Base-by-base conservation (phyloP, 2,888 invertebrate species). In the Alloplasta piceator region DNA sequence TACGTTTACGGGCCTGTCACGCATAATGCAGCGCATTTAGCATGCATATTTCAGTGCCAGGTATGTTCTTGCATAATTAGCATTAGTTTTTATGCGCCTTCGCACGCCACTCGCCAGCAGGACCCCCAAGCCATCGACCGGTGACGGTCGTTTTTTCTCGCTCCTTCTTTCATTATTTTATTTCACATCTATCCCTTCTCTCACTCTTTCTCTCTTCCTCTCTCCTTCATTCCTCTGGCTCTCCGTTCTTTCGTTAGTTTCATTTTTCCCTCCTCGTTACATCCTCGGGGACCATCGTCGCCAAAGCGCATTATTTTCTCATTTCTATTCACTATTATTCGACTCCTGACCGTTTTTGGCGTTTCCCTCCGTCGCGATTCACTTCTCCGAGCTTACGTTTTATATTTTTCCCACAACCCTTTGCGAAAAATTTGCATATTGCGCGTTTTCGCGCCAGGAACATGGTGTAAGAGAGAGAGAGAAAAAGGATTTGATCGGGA, bases 31-130 rank as follows among this genome's bases (percentile, higher is more conserved):
- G 83, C 87, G 87, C 89, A 87, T 89, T 89, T 88, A 87, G 88
- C 88, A 89, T 89, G 89, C 87, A 88, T 87, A 87, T 90, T 89
- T 88, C 83, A 85, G 83, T 85, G 78, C 89, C 90, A 90, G 90
- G 90, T 90, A 90, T 87, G 87, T 89, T 88, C 89, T 90, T 86
- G 89, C 89, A 90, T 90, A 90, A 90, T 90, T 90, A 89, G 88
- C 87, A 86, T 84, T 84, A 84, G 85, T 84, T 88, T 88, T 90
- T 89, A 87, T 88, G 85, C 86, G 84, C 84, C 86, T 80, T 75
- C 77, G 77, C 77, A 78, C 75, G 78, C 78, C 80, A 78, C 68
- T 83, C 78, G 74, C 41, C 74, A 73, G 68, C 78, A 78, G 78
- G 78, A 74, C 74, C 72, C 81, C 70, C 70, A 64, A 78, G 78